Percentiles rank a stretch among this genome's conserved stretches.
Evolutionary conservation across 2,888 invertebrate species (phyloP).

Genomic region (Biston betularia): DNA sequence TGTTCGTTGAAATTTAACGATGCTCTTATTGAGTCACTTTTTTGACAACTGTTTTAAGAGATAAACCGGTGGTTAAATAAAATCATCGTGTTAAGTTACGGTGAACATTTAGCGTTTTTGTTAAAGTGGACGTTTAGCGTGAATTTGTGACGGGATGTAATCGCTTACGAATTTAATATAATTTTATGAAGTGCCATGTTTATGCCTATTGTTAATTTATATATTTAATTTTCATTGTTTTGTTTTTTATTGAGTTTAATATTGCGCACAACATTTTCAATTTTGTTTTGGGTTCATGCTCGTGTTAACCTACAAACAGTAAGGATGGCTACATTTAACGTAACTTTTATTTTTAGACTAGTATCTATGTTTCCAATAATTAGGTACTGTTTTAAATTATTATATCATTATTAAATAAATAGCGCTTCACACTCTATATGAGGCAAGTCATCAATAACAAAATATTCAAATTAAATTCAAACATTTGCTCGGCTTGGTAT

Average conservation of each 20-base stretch:
- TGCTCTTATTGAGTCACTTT: not conserved
- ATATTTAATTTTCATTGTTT: constrained; percentile 33
- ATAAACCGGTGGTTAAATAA: not conserved
- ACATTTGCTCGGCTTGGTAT: no score
- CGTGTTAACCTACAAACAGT: constrained; percentile 10
- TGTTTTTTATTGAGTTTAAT: constrained; percentile 32
- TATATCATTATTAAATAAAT: no score
- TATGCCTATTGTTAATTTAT: constrained; percentile 27
- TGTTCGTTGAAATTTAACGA: constrained; percentile 2
- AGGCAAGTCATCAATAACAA: no score
- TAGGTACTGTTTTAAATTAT: no score
- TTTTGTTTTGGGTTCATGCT: constrained; percentile 2
- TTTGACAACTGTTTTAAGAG: not conserved
- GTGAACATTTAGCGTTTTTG: not conserved
- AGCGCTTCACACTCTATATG: no score
- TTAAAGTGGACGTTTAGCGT: constrained; percentile 28
- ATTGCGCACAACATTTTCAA: constrained; percentile 32
- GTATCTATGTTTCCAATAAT: no score
- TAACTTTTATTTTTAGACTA: no score
- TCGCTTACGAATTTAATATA: constrained; percentile 41
- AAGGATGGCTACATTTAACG: constrained; percentile 16
- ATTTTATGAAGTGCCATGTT: constrained; percentile 51
- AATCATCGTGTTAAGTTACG: not conserved
- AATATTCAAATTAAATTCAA: no score
- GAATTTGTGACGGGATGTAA: constrained; percentile 23